Evolutionary conservation across 1,140 invertebrate species (phyloP).

Genomic region (Venturia canescens): DNA sequence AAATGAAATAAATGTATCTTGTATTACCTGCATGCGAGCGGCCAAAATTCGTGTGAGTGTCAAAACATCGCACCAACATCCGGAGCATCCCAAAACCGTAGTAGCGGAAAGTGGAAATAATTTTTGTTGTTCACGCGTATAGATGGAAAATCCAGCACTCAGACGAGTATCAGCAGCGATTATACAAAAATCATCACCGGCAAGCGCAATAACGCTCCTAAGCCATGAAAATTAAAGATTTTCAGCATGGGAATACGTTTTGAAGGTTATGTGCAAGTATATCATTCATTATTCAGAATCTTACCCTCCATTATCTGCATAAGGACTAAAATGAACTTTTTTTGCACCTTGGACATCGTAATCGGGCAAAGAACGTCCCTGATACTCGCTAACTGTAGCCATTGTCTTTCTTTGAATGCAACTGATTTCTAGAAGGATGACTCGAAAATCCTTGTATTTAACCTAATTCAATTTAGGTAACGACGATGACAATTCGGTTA

Average conservation of each 20-base stretch:
- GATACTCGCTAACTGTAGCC: constrained; percentile 57
- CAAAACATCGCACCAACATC: constrained; percentile 99
- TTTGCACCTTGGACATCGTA: constrained; percentile 80
- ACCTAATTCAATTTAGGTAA: background rate
- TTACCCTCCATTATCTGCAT: constrained; percentile 88
- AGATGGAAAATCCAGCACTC: constrained; percentile 93
- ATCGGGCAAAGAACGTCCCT: constrained; percentile 78
- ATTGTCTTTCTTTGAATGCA: constrained; percentile 53
- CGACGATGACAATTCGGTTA: background rate
- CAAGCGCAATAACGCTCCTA: constrained; percentile 93
- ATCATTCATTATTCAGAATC: constrained; percentile 42
- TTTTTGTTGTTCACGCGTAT: constrained; percentile 92
- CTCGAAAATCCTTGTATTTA: background rate
- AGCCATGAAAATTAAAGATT: constrained; percentile 57
- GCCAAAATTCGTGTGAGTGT: constrained; percentile 91
- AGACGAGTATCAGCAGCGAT: constrained; percentile 94
- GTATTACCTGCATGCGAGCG: constrained; percentile 87
- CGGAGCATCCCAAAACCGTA: constrained; percentile 92
- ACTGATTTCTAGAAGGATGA: background rate
- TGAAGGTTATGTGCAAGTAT: constrained; percentile 20
- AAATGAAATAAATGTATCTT: constrained; percentile 32
- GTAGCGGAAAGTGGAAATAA: constrained; percentile 86
- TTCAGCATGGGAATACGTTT: constrained; percentile 31
- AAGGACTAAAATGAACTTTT: constrained; percentile 83
- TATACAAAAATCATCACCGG: constrained; percentile 84